Evolutionary conservation across 2,113 vertebrate genomes (phyloP), one percentile per base, ranked within the genome.

Genomic region (Amblyopsis rosae): DNA sequence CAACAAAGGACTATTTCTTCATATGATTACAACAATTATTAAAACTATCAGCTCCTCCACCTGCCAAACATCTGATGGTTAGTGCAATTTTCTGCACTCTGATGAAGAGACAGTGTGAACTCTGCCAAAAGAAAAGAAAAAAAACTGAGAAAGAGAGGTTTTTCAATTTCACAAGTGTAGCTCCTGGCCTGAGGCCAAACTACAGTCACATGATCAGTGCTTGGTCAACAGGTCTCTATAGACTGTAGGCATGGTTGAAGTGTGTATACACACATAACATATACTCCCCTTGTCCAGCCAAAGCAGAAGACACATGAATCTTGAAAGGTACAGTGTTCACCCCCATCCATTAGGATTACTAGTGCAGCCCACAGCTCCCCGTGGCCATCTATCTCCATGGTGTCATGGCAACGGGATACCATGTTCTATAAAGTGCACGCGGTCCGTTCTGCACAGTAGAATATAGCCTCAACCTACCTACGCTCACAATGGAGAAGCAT

Each of bases 1-100:
- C 74, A 67, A 83, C 67, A 85, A 75, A 69, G 63, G 65, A 76
- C 79, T 65, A 77, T 70, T 77, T 62, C 72, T 84, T 77, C 33
- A 62, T 87, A 77, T 82, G 79, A 87, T 83, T 77, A 67, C 60
- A 54, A 67, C 74, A 87, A 87, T 86, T 87, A 88, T 78, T 76
- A 74, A 72, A 75, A 80, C 46, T 2, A 80, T 79, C 58, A 17
- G 62, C 72, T 59, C 26, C 67, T 81, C 69, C 77, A 88, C 72
- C 83, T 84, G 82, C 51, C 73, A 87, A 70, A 73, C 68, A 65
- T 69, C 72, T 78, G 81, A 87, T 76, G 77, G 85, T 70, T 70
- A 49, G 56, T 17, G 70, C 77, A 82, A 83, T 89, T 84, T 80
- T 75, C 68, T 9, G 9, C 65, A 73, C 41, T 57, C 51, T 75